Base-by-base conservation (phyloP, 23 tunicate species). In the Ascidia mentula region DNA sequence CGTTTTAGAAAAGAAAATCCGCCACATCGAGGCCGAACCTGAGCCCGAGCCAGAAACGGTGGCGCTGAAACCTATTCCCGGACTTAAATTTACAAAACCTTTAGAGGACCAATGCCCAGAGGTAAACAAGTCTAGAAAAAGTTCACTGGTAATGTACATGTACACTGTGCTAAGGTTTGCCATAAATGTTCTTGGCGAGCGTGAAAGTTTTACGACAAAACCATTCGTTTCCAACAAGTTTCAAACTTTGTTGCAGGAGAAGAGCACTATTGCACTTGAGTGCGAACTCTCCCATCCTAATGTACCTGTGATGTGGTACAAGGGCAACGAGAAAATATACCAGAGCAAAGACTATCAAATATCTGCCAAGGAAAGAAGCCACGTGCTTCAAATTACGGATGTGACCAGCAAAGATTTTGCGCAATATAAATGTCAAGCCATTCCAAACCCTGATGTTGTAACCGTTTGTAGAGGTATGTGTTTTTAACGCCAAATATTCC, bases 381-480 rank as follows among this genome's bases (percentile, higher is more conserved):
- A 84, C 65, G 69, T 12, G 12, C 74, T 94, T 59, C 61, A 77
- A 37, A 79, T 94, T 39, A 31, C 38, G 13, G 86, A 72, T 34
- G 46, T 79, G 36, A 45, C 80, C 20, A 40, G 45, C 31, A 45
- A 80, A 12, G 98, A 88, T 65, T 60, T 59, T 15, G 85, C 72
- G 28, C 34, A 46, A 18, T 88, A 82, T 73, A 88, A 76, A 80
- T 94, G 98, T 79, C 69, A 76, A 60, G 84, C 98, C 32, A 60
- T 89, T 36, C 87, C 97, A 6, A 91, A 91, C 77, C 97, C 97
- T 22, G 97, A 91, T 45, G 97, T 91, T 15, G 78, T 86, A 9
- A 81, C 87, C 38, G 70, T 81, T 32, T 88, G 90, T 45, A 77
- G 60, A 60, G 97, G 97, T 91, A 85, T 34, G 83, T 82, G 9